These are phyloP conservation scores for Nipponia nippon DNA, from an alignment of 2,113 vertebrate species.

Conservation along the genomic window DNA sequence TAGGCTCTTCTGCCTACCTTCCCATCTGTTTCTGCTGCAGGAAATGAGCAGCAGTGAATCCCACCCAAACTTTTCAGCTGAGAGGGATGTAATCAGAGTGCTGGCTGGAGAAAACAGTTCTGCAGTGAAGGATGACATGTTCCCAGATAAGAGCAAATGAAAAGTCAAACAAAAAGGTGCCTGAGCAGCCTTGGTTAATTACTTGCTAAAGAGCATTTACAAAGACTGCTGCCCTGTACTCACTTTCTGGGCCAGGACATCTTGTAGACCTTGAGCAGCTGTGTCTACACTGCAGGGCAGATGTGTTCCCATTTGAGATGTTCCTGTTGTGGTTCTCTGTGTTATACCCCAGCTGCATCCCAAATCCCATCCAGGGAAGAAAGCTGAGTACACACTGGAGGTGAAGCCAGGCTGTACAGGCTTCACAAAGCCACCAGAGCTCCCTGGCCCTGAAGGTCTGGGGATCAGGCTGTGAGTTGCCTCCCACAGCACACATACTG, in stretches of 20 bases:
- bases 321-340: neutral
- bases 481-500: neutral
- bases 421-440: neutral
- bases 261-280: neutral
- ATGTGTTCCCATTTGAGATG: neutral
- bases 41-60: neutral
- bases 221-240: neutral
- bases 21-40: neutral
- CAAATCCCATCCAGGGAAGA: neutral
- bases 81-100: rapidly evolving
- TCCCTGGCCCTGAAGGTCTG: neutral
- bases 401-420: neutral
- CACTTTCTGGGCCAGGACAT: neutral
- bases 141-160: neutral
- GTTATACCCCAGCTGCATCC: neutral
- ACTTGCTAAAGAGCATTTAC: neutral
- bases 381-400: neutral
- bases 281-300: neutral
- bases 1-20: neutral
- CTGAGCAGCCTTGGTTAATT: neutral
- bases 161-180: neutral
- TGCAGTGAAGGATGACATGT: neutral
- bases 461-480: neutral
- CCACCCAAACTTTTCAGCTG: neutral
- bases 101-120: neutral